These are phyloP conservation scores for Argopecten irradians DNA, from an alignment of 1,140 invertebrate genomes.

Conservation along the genomic window DNA sequence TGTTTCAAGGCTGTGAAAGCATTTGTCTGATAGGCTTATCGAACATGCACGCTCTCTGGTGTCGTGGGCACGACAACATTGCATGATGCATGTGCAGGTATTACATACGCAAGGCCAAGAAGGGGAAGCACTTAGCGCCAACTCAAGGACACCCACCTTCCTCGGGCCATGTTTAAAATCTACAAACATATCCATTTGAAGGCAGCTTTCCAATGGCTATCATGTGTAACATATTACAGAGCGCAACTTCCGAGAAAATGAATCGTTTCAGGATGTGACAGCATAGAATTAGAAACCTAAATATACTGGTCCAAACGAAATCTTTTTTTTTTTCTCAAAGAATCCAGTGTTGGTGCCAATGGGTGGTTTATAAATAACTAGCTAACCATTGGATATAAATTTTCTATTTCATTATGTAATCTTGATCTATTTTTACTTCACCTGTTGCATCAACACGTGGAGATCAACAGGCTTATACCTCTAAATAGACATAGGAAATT, in stretches of 20 bases:
- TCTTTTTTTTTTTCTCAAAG: background rate
- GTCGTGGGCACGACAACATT: background rate
- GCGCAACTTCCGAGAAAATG: background rate
- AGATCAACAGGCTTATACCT: no score
- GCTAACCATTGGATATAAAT: no score
- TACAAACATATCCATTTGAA: conserved; percentile 9
- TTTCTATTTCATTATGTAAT: no score
- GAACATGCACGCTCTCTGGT: background rate
- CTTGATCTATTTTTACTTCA: no score
- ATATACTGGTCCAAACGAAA: background rate
- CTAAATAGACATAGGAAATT: no score
- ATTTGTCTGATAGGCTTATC: conserved; percentile 8
- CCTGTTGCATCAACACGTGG: no score
- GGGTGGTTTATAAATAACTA: no score
- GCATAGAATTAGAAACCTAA: background rate
- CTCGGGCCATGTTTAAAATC: background rate
- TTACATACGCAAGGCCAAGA: background rate
- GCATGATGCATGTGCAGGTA: background rate
- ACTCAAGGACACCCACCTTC: background rate
- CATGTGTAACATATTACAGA: background rate
- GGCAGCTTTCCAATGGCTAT: background rate
- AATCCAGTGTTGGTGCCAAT: background rate
- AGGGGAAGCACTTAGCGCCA: background rate
- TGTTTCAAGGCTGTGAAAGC: background rate
- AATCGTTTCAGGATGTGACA: background rate